Conservation (phyloP, 2,888 invertebrate species). For the Aspidiotus destructor region DNA sequence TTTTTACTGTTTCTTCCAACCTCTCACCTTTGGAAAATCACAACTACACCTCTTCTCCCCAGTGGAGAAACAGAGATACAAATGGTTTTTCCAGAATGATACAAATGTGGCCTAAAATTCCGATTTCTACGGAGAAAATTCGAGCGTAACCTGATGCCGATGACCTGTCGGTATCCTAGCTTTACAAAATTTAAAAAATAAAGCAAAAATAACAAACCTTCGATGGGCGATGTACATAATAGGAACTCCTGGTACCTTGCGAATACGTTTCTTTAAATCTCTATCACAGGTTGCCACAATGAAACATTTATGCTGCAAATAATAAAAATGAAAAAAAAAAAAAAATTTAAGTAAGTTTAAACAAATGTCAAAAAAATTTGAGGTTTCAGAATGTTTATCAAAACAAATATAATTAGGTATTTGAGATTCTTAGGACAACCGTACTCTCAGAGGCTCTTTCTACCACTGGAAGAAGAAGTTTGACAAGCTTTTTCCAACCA, state of each 20-base stretch:
- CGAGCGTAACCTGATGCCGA: no score
- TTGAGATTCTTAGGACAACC: neutral
- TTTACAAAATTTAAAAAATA: neutral
- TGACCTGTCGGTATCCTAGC: no score
- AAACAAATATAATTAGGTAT: no score
- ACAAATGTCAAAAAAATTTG: slow-evolving; percentile 2
- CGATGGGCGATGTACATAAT: slow-evolving; percentile 95
- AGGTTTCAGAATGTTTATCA: neutral
- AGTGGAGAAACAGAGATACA: neutral
- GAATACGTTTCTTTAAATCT: slow-evolving; percentile 85
- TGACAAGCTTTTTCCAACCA: no score
- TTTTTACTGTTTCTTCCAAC: no score
- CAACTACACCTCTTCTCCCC: no score
- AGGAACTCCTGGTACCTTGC: slow-evolving; percentile 97
- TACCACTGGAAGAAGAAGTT: no score
- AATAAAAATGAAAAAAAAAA: slow-evolving; percentile 11
- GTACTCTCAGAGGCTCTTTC: no score
- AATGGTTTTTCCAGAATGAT: neutral
- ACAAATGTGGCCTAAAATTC: neutral
- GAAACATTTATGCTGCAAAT: slow-evolving; percentile 88
- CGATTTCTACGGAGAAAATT: no score
- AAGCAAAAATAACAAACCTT: slow-evolving; percentile 43
- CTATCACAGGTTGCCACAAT: slow-evolving; percentile 99
- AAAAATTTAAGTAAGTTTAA: neutral
- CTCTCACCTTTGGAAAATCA: no score